A percentile compares a stretch with the other conserved stretches of the same genome.
Evolutionary conservation across 2,113 vertebrate genomes (phyloP).

Genomic region (Xenotilapia leptura): DNA sequence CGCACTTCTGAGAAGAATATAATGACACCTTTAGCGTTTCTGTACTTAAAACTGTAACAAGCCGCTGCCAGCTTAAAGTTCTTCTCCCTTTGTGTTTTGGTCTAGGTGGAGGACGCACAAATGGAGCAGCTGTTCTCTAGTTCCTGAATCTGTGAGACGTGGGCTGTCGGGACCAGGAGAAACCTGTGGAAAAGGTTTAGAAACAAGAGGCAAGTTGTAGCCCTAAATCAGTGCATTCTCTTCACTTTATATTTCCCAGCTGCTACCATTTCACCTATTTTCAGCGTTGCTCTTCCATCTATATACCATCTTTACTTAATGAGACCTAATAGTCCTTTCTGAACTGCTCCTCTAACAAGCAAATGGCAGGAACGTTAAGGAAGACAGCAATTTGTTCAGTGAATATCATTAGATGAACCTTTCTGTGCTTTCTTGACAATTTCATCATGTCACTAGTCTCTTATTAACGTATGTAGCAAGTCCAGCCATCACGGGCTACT

Average conservation of each 20-base stretch:
- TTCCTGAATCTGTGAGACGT: constrained; percentile 79
- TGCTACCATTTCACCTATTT: neutral
- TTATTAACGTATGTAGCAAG: constrained; percentile 4
- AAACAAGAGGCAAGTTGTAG: constrained; percentile 81
- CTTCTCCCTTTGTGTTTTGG: neutral
- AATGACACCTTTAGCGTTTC: neutral
- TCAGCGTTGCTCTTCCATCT: neutral
- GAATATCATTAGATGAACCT: constrained; percentile 6
- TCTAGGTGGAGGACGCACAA: constrained; percentile 85
- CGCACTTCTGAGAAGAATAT: neutral
- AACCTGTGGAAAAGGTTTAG: constrained; percentile 84
- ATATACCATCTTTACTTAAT: constrained; percentile 6
- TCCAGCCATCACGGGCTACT: neutral
- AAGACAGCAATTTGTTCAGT: constrained; percentile 17
- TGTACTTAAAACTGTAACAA: neutral
- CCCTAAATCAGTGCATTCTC: neutral
- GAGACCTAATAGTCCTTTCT: constrained; percentile 22
- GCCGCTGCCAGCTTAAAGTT: neutral
- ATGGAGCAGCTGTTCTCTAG: constrained; percentile 84
- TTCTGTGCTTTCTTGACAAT: constrained; percentile 1
- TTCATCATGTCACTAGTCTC: neutral
- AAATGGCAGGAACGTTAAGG: constrained; percentile 20
- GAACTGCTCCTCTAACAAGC: constrained; percentile 28
- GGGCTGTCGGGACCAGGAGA: constrained; percentile 69
- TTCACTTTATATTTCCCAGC: neutral